phyloP scores from a whole-genome alignment of 1,140 invertebrate genomes.

The Lepidurus apus region DNA sequence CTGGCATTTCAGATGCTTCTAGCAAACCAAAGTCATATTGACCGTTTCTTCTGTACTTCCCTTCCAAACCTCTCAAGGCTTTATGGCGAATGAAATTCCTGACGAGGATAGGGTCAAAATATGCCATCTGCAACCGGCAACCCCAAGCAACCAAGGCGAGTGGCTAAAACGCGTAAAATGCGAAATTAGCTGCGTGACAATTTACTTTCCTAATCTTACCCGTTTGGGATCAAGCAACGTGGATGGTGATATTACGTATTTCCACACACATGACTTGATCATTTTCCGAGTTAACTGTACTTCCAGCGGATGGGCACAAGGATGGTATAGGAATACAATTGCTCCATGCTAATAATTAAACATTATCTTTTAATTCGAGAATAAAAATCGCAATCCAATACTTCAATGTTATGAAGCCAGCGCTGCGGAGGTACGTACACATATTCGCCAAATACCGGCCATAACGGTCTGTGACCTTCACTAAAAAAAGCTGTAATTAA shows the following conservation, averaged over 20 bases:
- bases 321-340: slow-evolving; percentile 80
- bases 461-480: slow-evolving; percentile 71
- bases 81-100: slow-evolving; percentile 60
- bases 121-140: slow-evolving; percentile 63
- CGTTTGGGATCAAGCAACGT: slow-evolving; percentile 54
- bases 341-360: slow-evolving; percentile 63
- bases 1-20: slow-evolving; percentile 46
- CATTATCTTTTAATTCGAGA: slow-evolving; percentile 26
- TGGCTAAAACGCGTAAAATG: slow-evolving; percentile 53
- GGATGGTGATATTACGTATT: slow-evolving; percentile 75
- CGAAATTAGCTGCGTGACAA: neutral
- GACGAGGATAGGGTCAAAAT: slow-evolving; percentile 52
- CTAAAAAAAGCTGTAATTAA: slow-evolving; percentile 48
- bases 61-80: slow-evolving; percentile 61
- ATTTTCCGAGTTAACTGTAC: slow-evolving; percentile 58
- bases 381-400: slow-evolving; percentile 41
- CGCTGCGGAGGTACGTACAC: slow-evolving; percentile 70
- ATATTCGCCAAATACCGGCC: slow-evolving; percentile 78
- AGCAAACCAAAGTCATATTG: slow-evolving; percentile 55
- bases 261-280: slow-evolving; percentile 63
- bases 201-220: slow-evolving; percentile 49
- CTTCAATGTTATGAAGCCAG: slow-evolving; percentile 78
- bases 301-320: slow-evolving; percentile 66
- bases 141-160: slow-evolving; percentile 73
- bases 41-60: slow-evolving; percentile 52